Evolutionary conservation across 2,113 vertebrate genomes (phyloP).

Genomic region (Salvelinus namaycush): DNA sequence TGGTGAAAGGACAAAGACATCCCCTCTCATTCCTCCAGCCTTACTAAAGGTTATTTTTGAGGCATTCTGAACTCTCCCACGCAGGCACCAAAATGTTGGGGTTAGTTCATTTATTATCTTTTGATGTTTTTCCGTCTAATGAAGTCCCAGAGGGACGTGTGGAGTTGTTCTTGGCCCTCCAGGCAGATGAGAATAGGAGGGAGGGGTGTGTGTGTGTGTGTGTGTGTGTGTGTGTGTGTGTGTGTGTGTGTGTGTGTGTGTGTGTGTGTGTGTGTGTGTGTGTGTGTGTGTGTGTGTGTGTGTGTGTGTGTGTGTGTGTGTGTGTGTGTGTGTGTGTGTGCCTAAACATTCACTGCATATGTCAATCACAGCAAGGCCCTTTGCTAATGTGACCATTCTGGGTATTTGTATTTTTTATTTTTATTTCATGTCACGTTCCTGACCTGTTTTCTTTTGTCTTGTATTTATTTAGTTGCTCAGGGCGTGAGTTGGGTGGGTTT

Average conservation of each 20-base stretch:
- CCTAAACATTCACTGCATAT: conserved; percentile 45
- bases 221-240: conserved; percentile 14
- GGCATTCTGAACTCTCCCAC: conserved; percentile 76
- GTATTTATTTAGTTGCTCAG: too few relatives aligned
- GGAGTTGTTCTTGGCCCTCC: conserved; percentile 70
- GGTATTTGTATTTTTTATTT: background rate
- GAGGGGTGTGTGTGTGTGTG: conserved; percentile 6
- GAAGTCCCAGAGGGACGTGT: conserved; percentile 64
- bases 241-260: conserved; percentile 2
- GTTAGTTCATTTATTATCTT: conserved; percentile 80
- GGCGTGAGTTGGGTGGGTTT: too few relatives aligned
- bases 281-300: background rate
- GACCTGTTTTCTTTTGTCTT: too few relatives aligned
- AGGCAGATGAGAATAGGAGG: conserved; percentile 30
- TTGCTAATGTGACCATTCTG: background rate
- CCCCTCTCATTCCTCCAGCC: conserved; percentile 65
- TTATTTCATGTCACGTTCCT: too few relatives aligned
- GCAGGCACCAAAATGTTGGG: conserved; percentile 68
- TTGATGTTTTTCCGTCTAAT: conserved; percentile 69
- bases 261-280: conserved; percentile 41
- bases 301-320: conserved; percentile 19
- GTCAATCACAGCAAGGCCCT: background rate
- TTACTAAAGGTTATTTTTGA: conserved; percentile 71
- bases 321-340: conserved; percentile 16
- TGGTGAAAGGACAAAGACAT: conserved; percentile 70